These are phyloP conservation scores for Hydrotaea diabolus DNA, from an alignment of 2,888 invertebrate species.

Conservation along the genomic window DNA sequence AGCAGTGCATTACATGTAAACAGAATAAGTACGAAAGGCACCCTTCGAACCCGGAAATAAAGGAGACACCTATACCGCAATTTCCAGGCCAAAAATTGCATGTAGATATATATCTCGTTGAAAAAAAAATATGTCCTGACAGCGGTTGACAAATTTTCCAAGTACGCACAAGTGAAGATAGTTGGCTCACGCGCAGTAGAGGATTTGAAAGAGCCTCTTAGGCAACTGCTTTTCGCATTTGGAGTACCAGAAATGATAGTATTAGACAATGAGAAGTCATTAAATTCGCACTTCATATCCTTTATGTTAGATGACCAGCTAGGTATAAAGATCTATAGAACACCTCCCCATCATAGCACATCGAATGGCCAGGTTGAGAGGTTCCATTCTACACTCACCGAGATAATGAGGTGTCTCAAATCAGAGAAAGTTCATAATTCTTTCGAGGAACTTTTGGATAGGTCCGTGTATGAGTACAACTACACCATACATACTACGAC, in stretches of 20 bases:
- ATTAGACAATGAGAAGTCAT: constrained; percentile 51
- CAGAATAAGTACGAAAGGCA: constrained; percentile 41
- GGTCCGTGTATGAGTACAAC: constrained; percentile 56
- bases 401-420: constrained; percentile 50
- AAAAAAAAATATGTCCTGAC: constrained; percentile 45
- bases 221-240: constrained; percentile 44
- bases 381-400: constrained; percentile 46
- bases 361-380: constrained; percentile 40
- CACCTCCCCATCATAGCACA: constrained; percentile 42
- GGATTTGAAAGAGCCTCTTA: constrained; percentile 49
- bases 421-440: constrained; percentile 23
- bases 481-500: constrained; percentile 55
- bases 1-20: constrained; percentile 9
- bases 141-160: constrained; percentile 44
- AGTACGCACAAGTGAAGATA: constrained; percentile 40
- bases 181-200: constrained; percentile 34
- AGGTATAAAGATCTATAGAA: constrained; percentile 40
- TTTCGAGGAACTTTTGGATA: constrained; percentile 51
- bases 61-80: constrained; percentile 36
- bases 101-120: constrained; percentile 31
- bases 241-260: constrained; percentile 43
- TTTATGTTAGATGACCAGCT: constrained; percentile 51
- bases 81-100: constrained; percentile 39
- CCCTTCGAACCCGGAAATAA: constrained; percentile 23
- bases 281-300: constrained; percentile 12